Evolutionary conservation across 2,888 invertebrate species (phyloP).

Genomic region (Melanargia galathea): DNA sequence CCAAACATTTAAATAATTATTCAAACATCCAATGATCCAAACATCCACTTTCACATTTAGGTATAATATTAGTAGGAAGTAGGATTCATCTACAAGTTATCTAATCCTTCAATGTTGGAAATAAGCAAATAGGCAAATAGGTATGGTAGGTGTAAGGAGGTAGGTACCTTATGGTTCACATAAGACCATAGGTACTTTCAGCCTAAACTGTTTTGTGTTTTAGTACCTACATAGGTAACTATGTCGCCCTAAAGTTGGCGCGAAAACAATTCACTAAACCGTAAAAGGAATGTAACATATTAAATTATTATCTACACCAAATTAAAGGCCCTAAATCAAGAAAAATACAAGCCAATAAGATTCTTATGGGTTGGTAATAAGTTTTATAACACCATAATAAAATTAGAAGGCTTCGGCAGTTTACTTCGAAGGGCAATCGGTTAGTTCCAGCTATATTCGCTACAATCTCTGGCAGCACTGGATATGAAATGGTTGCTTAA

Average conservation of each 20-base stretch:
- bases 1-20: too few species aligned
- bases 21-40: too few species aligned
- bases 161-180: not conserved
- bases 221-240: not conserved
- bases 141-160: not conserved
- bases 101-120: too few species aligned
- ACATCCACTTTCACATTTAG: too few species aligned
- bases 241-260: slow-evolving; percentile 1
- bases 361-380: slow-evolving; percentile 54
- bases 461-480: slow-evolving; percentile 8
- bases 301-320: not conserved
- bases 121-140: too few species aligned
- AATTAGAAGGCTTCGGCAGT: slow-evolving; percentile 47
- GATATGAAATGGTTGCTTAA: not conserved
- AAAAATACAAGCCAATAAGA: slow-evolving; percentile 49
- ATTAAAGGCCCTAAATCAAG: not conserved
- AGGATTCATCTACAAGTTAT: too few species aligned
- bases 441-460: slow-evolving; percentile 12
- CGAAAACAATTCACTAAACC: slow-evolving; percentile 5
- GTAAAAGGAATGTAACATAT: slow-evolving; percentile 9
- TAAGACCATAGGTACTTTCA: not conserved
- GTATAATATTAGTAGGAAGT: too few species aligned
- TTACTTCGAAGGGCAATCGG: slow-evolving; percentile 40
- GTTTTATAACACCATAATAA: slow-evolving; percentile 57
- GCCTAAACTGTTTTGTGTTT: not conserved